Conservation (phyloP, 2,888 invertebrate species). For the Subacronicta megacephala region DNA sequence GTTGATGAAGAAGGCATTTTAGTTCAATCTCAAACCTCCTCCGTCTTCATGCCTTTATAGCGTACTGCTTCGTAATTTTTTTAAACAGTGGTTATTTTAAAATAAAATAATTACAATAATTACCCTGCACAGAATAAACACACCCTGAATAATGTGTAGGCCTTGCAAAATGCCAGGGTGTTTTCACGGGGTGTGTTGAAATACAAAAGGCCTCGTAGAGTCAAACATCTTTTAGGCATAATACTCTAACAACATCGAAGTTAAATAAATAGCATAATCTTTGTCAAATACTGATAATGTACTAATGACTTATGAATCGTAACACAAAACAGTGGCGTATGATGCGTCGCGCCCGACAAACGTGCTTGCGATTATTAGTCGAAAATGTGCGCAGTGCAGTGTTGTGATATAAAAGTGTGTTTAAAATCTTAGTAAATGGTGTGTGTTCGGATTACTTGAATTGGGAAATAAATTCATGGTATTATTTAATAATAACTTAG, state of each 20-base stretch:
- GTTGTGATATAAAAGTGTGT: conserved; percentile 9
- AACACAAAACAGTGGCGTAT: conserved; percentile 58
- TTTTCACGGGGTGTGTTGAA: too few relatives aligned
- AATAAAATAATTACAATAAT: too few relatives aligned
- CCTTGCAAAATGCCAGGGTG: too few relatives aligned
- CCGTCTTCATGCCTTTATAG: too few relatives aligned
- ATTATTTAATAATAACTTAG: too few relatives aligned
- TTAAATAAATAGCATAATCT: conserved; percentile 24
- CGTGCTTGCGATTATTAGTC: conserved; percentile 41
- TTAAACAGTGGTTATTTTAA: too few relatives aligned
- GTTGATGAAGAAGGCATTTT: too few relatives aligned
- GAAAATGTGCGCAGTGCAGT: conserved; percentile 23
- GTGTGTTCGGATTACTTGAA: conserved; percentile 9
- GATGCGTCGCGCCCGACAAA: conserved; percentile 49
- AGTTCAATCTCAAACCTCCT: too few relatives aligned
- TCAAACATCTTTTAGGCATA: conserved; percentile 29
- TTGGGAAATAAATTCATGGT: conserved; percentile 16
- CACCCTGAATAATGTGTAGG: too few relatives aligned
- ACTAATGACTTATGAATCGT: conserved; percentile 37
- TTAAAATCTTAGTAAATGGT: conserved; percentile 1
- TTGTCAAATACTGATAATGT: conserved; percentile 48
- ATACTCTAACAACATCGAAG: conserved; percentile 10
- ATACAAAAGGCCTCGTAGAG: conserved; percentile 19
- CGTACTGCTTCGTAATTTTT: too few relatives aligned
- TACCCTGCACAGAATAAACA: too few relatives aligned